Conservation (phyloP, 1,140 invertebrate genomes). For the Periplaneta americana region DNA sequence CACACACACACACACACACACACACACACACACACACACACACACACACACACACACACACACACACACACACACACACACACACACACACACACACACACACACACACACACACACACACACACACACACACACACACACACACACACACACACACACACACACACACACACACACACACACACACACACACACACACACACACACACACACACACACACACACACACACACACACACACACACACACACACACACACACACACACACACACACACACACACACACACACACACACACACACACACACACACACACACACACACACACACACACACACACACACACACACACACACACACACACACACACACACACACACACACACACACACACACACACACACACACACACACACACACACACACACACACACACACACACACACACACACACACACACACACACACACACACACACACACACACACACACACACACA, state of each 20-base stretch:
- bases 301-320: conserved; percentile 14
- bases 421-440: no score
- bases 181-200: conserved; percentile 18
- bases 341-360: no score
- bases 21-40: conserved; percentile 29
- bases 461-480: no score
- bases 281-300: conserved; percentile 18
- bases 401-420: no score
- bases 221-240: conserved; percentile 21
- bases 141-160: conserved; percentile 30
- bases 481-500: no score
- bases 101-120: conserved; percentile 29
- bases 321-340: conserved; percentile 19
- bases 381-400: no score
- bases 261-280: conserved; percentile 20
- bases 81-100: conserved; percentile 33
- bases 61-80: conserved; percentile 31
- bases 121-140: conserved; percentile 27
- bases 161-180: conserved; percentile 31
- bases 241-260: conserved; percentile 20
- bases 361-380: no score
- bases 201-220: conserved; percentile 19
- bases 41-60: conserved; percentile 27
- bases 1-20: conserved; percentile 28
- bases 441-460: no score